These are phyloP conservation scores for Drosophila bocki DNA, from an alignment of 1,140 invertebrate genomes.

Conservation along the genomic window DNA sequence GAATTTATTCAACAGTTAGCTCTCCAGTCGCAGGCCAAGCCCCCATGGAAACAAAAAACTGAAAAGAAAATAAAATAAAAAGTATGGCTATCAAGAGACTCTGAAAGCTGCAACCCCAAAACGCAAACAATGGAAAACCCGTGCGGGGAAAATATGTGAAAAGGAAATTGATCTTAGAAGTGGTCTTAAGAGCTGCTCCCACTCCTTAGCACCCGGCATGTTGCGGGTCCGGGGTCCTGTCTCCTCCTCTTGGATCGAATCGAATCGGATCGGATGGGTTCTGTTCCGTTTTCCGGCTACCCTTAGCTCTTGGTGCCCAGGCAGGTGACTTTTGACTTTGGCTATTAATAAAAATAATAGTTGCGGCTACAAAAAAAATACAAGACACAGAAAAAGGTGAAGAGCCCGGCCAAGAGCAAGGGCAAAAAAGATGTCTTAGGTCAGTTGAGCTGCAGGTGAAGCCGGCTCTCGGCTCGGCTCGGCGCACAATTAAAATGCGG, in stretches of 20 bases:
- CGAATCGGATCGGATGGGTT: slow-evolving; percentile 11
- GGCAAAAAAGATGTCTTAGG: slow-evolving; percentile 81
- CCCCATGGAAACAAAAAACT: slow-evolving; percentile 54
- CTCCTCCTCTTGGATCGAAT: slow-evolving; percentile 4
- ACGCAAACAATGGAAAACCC: slow-evolving; percentile 36
- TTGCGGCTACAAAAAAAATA: slow-evolving; percentile 65
- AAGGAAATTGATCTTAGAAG: slow-evolving; percentile 73
- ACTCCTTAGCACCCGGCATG: slow-evolving; percentile 53
- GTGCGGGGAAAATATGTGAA: slow-evolving; percentile 39
- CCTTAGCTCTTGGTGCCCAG: slow-evolving; percentile 53
- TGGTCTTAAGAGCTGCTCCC: slow-evolving; percentile 23
- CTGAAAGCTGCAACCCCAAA: slow-evolving; percentile 77
- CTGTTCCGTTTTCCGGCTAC: slow-evolving; percentile 77
- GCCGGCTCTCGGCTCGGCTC: slow-evolving; percentile 20
- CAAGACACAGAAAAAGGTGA: slow-evolving; percentile 53
- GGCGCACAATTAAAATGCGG: slow-evolving; percentile 75
- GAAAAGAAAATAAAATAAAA: slow-evolving; percentile 29
- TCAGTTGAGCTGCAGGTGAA: slow-evolving; percentile 80
- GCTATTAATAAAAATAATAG: slow-evolving; percentile 84
- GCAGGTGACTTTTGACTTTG: slow-evolving; percentile 82
- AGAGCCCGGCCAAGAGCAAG: slow-evolving; percentile 67
- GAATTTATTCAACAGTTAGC: slow-evolving; percentile 74
- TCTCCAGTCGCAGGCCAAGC: slow-evolving; percentile 43
- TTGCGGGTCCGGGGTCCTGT: slow-evolving; percentile 3
- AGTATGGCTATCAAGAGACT: slow-evolving; percentile 39